Evolutionary conservation across 2,797 vertebrate species (phyloP).

Genomic region (Eulemur mongoz): DNA sequence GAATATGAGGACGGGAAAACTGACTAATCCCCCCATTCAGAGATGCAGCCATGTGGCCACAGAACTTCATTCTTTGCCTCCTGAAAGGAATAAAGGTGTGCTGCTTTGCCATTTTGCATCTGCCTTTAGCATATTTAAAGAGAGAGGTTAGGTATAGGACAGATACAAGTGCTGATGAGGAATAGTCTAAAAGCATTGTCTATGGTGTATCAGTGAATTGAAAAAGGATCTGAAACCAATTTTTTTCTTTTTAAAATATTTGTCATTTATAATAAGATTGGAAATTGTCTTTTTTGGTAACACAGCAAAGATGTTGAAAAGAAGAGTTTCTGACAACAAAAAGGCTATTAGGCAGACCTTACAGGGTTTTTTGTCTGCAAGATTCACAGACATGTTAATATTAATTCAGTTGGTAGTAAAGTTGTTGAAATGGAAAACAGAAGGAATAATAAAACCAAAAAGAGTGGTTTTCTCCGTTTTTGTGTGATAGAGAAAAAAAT

Average conservation of each 20-base stretch:
- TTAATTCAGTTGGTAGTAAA: slow-evolving; percentile 49
- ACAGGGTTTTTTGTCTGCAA: slow-evolving; percentile 22
- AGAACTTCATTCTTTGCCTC: background rate
- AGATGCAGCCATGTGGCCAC: background rate
- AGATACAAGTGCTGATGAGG: background rate
- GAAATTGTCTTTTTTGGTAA: background rate
- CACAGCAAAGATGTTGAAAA: slow-evolving; percentile 38
- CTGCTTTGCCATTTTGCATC: background rate
- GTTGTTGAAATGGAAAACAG: slow-evolving; percentile 52
- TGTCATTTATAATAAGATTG: slow-evolving; percentile 43
- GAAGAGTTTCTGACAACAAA: slow-evolving; percentile 50
- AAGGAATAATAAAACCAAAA: slow-evolving; percentile 10
- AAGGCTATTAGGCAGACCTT: slow-evolving; percentile 41
- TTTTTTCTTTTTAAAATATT: slow-evolving; percentile 1
- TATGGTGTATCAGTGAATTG: background rate
- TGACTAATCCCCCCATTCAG: background rate
- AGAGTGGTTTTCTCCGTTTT: slow-evolving; percentile 15
- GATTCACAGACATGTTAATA: slow-evolving; percentile 36
- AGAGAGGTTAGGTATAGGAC: background rate
- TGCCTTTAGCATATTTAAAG: background rate
- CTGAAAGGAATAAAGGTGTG: background rate
- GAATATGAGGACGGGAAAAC: background rate
- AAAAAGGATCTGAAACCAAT: slow-evolving; percentile 28
- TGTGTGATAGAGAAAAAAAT: slow-evolving; percentile 29
- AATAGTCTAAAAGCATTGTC: background rate